Evolutionary conservation across 2,797 vertebrate species (phyloP).

Genomic region (Zalophus californianus): DNA sequence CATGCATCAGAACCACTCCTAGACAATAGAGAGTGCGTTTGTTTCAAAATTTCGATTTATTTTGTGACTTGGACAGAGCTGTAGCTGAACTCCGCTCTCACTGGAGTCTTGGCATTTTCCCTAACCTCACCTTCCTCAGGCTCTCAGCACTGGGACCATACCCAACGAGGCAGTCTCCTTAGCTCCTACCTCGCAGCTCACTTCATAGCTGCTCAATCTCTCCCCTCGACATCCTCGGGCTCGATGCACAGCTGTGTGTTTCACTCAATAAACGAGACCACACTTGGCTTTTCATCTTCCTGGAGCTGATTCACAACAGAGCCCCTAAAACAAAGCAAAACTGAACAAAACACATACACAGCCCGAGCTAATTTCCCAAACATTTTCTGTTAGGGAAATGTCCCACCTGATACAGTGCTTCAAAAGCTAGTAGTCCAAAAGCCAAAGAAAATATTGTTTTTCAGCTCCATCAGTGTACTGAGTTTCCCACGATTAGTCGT

Average conservation of each 20-base stretch:
- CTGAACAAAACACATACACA: not conserved
- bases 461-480: not conserved
- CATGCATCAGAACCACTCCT: not conserved
- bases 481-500: not conserved
- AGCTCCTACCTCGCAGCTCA: not conserved
- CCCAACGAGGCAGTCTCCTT: not conserved
- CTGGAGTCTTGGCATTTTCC: not conserved
- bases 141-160: not conserved
- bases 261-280: constrained; percentile 34
- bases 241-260: constrained; percentile 30
- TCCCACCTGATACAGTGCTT: not conserved
- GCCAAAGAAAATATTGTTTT: not conserved
- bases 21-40: not conserved
- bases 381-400: not conserved
- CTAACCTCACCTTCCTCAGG: not conserved
- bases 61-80: not conserved
- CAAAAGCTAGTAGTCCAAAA: constrained; percentile 6
- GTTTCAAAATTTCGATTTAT: constrained; percentile 8
- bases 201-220: not conserved
- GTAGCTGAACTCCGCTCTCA: not conserved
- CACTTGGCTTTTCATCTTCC: constrained; percentile 16
- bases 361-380: not conserved
- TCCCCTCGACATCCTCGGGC: not conserved
- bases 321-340: not conserved
- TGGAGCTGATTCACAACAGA: constrained; percentile 9